Base-by-base conservation (phyloP, 2,113 vertebrate genomes). In the Heteronetta atricapilla region DNA sequence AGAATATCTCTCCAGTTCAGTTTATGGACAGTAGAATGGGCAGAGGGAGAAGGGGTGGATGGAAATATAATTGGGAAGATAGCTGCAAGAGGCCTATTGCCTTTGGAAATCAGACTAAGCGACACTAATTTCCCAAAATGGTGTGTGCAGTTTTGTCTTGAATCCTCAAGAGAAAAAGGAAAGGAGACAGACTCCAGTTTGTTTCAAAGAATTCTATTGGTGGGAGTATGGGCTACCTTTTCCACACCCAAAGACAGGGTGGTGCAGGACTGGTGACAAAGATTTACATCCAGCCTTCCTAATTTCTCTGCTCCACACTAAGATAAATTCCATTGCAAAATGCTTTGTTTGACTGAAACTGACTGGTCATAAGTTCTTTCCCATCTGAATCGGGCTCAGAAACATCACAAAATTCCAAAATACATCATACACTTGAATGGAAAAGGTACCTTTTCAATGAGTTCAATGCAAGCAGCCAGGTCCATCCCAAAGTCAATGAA, bases 361-460 rank as follows among this genome's bases (percentile, higher is more conserved):
- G 22, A 12, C 19, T 36, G 50, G 5, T 21, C 31, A 1, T 33
- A 19, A 46, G 52, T 36, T 55, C 44, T 38, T 42, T 48, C 48
- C 55, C 53, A 88, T 31, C 17, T 63, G 53, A 58, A 67, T 42
- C 13, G 78, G 31, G 23, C 20, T 63, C 20, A 73, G 82, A 68
- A 89, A 77, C 11, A 20, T 25, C 64, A 56, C 29, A 31, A n/a
- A 83, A 67, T 52, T 52, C 52, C 82, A 52, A 13, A 36, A 29
- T 15, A 28, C 5, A 10, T 62, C 1, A 2, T 31, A 10, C 5
- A 4, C 34, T 34, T 80, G 16, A 23, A 40, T 28, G 22, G 40
- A 34, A 86, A 55, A 60, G 9, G 22, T 92, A 85, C 90, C 93
- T 94, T 90, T 80, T 94, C 92, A 88, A 94, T 94, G 42, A 94